A percentile compares a stretch with the other conserved stretches of the same genome.
Conservation (phyloP, 2,797 vertebrate genomes). For the Coccyzus lansbergi region DNA sequence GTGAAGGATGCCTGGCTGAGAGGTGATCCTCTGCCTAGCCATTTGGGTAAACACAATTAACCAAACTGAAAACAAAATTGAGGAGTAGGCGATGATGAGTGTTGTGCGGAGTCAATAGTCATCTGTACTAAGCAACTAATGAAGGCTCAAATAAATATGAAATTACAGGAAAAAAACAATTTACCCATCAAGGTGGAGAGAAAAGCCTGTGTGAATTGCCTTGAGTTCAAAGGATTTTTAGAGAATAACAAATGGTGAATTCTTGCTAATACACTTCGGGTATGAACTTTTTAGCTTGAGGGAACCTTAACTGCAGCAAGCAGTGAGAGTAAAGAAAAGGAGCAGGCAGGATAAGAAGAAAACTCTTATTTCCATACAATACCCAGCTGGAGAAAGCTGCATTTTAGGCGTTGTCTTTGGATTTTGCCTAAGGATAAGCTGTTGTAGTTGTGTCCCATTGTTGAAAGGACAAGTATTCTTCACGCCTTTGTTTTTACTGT, state of each 20-base stretch:
- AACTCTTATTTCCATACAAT: background rate
- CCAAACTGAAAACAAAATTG: background rate
- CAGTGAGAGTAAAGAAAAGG: background rate
- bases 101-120: background rate
- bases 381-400: background rate
- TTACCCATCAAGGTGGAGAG: background rate
- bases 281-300: background rate
- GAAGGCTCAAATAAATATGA: background rate
- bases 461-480: background rate
- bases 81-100: background rate
- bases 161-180: background rate
- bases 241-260: background rate
- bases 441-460: background rate
- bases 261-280: background rate
- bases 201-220: background rate
- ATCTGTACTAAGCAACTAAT: background rate
- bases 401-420: background rate
- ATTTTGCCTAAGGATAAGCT: background rate
- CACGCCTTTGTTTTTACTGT: background rate
- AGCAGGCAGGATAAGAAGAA: background rate
- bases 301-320: background rate
- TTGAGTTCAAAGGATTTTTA: background rate
- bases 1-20: background rate
- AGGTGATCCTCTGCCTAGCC: background rate
- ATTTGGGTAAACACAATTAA: background rate